A percentile compares a stretch with the other conserved stretches of the same genome.
These are phyloP conservation scores for Bursaphelenchus mucronatus DNA, from an alignment of 1,140 invertebrate species.

Conservation along the genomic window DNA sequence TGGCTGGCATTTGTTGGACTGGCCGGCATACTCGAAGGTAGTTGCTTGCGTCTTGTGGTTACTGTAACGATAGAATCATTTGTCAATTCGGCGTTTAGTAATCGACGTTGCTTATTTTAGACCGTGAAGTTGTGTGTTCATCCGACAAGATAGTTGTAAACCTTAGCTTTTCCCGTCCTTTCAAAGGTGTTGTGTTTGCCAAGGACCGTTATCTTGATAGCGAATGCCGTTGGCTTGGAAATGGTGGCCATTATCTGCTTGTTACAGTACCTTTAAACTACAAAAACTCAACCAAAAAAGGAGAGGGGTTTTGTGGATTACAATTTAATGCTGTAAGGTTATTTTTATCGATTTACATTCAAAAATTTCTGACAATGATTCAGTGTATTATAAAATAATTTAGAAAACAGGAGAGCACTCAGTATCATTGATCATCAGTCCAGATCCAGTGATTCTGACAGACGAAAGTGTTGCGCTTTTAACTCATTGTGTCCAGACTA, in stretches of 20 bases:
- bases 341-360: not conserved
- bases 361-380: not conserved
- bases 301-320: conserved; percentile 24
- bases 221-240: conserved; percentile 30
- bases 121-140: conserved; percentile 32
- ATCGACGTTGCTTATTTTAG: not conserved
- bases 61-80: too few relatives aligned
- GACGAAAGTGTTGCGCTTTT: conserved; percentile 29
- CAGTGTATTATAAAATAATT: not conserved
- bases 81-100: not conserved
- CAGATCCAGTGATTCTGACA: conserved; percentile 27
- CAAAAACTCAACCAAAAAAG: conserved; percentile 13
- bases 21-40: too few relatives aligned
- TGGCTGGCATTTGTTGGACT: too few relatives aligned
- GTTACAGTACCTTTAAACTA: conserved; percentile 27
- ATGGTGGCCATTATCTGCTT: conserved; percentile 32
- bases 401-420: conserved; percentile 33
- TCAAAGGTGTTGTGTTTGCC: conserved; percentile 22
- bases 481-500: conserved; percentile 27
- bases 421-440: conserved; percentile 23
- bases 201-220: conserved; percentile 15
- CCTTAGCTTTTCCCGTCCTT: conserved; percentile 23
- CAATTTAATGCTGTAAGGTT: conserved; percentile 15
- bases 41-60: too few relatives aligned
- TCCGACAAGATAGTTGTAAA: conserved; percentile 27